Evolutionary conservation across 2,113 vertebrate genomes (phyloP).

Genomic region (Etia nguti): DNA sequence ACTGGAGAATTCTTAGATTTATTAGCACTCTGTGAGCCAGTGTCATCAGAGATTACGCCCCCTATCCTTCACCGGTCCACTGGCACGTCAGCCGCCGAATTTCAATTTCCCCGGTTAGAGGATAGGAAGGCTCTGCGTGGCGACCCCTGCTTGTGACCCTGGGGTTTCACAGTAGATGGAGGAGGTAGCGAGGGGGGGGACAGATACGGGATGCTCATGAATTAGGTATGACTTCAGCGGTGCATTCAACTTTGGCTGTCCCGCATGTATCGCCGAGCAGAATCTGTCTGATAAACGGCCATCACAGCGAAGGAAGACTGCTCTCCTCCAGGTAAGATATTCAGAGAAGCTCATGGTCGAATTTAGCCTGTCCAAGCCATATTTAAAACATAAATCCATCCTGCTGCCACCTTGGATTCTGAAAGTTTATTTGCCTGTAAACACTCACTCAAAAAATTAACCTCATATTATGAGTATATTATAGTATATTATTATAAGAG

Average conservation of each 20-base stretch:
- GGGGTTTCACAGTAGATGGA: slow-evolving; percentile 47
- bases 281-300: slow-evolving; percentile 66
- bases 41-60: slow-evolving; percentile 72
- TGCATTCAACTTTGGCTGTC: slow-evolving; percentile 56
- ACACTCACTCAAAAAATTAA: background rate
- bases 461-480: background rate
- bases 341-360: slow-evolving; percentile 20
- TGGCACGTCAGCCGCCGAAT: slow-evolving; percentile 45
- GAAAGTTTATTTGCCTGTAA: background rate
- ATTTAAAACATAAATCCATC: slow-evolving; percentile 23
- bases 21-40: slow-evolving; percentile 63
- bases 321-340: slow-evolving; percentile 33
- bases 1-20: slow-evolving; percentile 67
- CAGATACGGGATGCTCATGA: slow-evolving; percentile 64
- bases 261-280: slow-evolving; percentile 41
- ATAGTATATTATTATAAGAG: background rate
- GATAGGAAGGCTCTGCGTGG: slow-evolving; percentile 51
- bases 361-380: background rate
- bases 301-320: slow-evolving; percentile 32
- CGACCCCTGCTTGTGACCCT: slow-evolving; percentile 59
- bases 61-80: slow-evolving; percentile 65
- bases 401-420: background rate
- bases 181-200: background rate
- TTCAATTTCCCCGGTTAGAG: slow-evolving; percentile 66
- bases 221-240: slow-evolving; percentile 64